Conservation (phyloP, 2,888 invertebrate genomes). For the Leptura quadrifasciata region DNA sequence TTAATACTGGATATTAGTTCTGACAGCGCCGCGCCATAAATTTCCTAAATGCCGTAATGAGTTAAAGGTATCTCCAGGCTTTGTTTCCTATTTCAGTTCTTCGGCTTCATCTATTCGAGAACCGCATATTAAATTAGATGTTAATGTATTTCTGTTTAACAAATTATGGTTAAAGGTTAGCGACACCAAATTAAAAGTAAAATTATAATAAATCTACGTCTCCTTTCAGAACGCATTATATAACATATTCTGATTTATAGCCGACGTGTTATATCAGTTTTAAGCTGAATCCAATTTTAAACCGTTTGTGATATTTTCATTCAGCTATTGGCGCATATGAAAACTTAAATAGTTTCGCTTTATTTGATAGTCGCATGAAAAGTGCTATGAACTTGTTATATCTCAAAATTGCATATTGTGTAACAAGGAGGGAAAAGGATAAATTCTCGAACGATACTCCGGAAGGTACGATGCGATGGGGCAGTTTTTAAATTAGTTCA, state of each 20-base stretch:
- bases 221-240: neutral
- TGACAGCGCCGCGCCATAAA: conserved; percentile 69
- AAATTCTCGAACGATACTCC: too few species aligned
- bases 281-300: neutral
- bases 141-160: conserved; percentile 21
- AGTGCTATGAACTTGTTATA: too few species aligned
- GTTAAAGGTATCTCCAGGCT: conserved; percentile 55
- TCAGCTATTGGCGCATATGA: neutral
- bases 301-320: neutral
- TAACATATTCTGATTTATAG: neutral
- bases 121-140: conserved; percentile 33
- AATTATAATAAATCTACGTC: neutral
- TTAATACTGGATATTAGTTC: conserved; percentile 73
- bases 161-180: conserved; percentile 17
- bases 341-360: too few species aligned
- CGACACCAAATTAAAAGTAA: neutral
- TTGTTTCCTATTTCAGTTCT: conserved; percentile 35
- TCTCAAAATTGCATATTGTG: too few species aligned
- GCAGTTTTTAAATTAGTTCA: too few species aligned
- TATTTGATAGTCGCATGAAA: too few species aligned
- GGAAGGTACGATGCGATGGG: too few species aligned
- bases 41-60: conserved; percentile 63
- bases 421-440: too few species aligned
- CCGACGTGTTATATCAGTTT: neutral
- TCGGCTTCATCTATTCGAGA: conserved; percentile 17